Evolutionary conservation across 2,888 invertebrate genomes (phyloP).

Genomic region (Mythimna albipuncta): DNA sequence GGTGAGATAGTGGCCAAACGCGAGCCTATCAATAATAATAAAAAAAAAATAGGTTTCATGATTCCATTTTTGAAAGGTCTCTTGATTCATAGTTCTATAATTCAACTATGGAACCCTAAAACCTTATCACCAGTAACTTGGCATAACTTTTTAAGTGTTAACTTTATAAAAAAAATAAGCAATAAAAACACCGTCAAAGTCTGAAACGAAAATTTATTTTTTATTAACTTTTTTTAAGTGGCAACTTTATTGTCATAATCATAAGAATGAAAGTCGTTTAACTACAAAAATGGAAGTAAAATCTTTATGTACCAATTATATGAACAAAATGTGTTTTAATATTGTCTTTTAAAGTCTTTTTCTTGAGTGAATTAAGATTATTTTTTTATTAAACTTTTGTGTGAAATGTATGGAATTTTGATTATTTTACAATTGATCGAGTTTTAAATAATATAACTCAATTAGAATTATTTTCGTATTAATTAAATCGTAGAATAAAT

Average conservation of each 20-base stretch:
- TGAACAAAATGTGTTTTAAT: conserved; percentile 29
- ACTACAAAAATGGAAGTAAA: conserved; percentile 19
- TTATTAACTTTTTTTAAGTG: conserved; percentile 27
- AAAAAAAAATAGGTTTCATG: too few relatives aligned
- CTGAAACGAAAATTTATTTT: conserved; percentile 37
- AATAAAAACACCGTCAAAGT: conserved; percentile 63
- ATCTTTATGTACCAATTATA: conserved; percentile 50
- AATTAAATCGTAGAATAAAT: conserved; percentile 8
- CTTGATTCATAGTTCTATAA: neutral
- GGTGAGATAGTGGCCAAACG: too few relatives aligned
- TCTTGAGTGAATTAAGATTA: conserved; percentile 43
- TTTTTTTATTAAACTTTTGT: conserved; percentile 26
- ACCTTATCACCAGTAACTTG: conserved; percentile 56
- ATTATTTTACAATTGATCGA: conserved; percentile 16
- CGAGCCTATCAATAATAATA: too few relatives aligned
- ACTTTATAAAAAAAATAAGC: conserved; percentile 53
- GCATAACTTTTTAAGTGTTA: conserved; percentile 65
- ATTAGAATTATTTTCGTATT: conserved; percentile 1
- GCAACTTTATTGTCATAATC: conserved; percentile 18
- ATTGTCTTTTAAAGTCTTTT: conserved; percentile 30
- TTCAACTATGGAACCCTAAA: conserved; percentile 31
- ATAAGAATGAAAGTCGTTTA: conserved; percentile 34
- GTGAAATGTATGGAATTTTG: conserved; percentile 20
- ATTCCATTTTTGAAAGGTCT: too few relatives aligned
- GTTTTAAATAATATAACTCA: conserved; percentile 26